Base-by-base conservation (phyloP, 2,888 invertebrate species). In the Pomacea canaliculata region DNA sequence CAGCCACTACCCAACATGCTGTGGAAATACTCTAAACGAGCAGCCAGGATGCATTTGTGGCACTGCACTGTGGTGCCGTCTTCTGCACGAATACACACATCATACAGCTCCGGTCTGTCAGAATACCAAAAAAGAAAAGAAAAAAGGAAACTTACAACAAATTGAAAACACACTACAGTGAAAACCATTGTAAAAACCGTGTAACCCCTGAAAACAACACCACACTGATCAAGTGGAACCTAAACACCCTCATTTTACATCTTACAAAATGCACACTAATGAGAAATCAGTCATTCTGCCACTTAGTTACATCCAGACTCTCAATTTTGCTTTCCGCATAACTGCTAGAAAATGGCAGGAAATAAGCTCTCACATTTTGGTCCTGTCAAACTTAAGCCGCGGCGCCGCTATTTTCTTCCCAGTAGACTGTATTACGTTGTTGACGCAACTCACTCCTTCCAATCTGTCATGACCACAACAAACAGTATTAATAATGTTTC, bases 21-120 rank as follows among this genome's bases (percentile, higher is more conserved):
- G 79, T 94, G 93, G 89, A 97, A 97, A 90, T 96, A 97, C 81
- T 96, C 96, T n/a, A 95, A 91, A 59, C 96, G 91, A 0, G 95
- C 94, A 0, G 94, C 94, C 27, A 97, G 91, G n/a, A 97, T 92
- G 87, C 96, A 96, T 86, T 94, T 95, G 89, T 97, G 96, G 0
- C 95, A 96, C 0, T 92, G 90, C 67, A 85, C 81, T n/a, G 81
- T 82, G 46, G 76, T 78, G 8, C 88, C 90, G 83, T 92, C 92
- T 60, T 88, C 88, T 66, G 91, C 93, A 62, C 93, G 92, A 56
- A 95, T 93, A 66, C 91, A 92, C 0, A 94, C 93, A 88, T 95
- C 94, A 80, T 92, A 93, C 0, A 94, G 90, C 18, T 93, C 92
- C 19, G 83, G 81, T 62, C 86, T 88, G 76, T 62, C 77, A 77